Base-by-base conservation (phyloP, 2,797 vertebrate species). In the Argya squamiceps region DNA sequence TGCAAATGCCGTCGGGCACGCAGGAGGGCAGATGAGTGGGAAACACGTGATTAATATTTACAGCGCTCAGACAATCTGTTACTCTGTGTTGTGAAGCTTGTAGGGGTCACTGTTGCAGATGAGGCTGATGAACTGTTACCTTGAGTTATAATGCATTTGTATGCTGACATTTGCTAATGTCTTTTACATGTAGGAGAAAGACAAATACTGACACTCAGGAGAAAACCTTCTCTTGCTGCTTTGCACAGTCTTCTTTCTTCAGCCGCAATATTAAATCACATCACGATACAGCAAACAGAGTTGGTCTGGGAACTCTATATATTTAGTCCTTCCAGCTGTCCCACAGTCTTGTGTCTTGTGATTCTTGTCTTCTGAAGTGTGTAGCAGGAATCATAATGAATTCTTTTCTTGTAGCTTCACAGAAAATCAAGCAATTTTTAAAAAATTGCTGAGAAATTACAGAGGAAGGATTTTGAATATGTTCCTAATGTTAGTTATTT, bases 41-140 rank as follows among this genome's bases (percentile, higher is more conserved):
- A 74, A 64, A 29, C 94, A 64, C 47, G 56, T 90, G 94, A 89
- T 29, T 80, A 53, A 58, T 93, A 95, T 92, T 89, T 85, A 77
- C 84, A 85, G 68, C 14, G 1, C 34, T 76, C 43, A 3, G 60
- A 36, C 85, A 83, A 32, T 85, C 83, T 96, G 75, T 68, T 77
- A 52, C 60, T 87, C 47, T 70, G 4, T 37, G 16, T 11, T 37
- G n/a, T 18, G 44, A 34, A 46, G 46, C 82, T 80, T 26, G 10
- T 3, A 36, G 84, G 26, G 39, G 47, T 39, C 68, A 76, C 43
- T 56, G 0, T 0, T 67, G 71, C 73, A 52, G 77, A 15, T 32
- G n/a, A 69, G 65, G 47, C 56, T 63, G 11, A 43, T 69, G 32
- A n/a, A 14, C 75, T 88, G 9, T 24, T 69, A 39, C 20, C 30